phyloP scores from a whole-genome alignment of 2,797 vertebrate species.

The Chiroxiphia lanceolata region DNA sequence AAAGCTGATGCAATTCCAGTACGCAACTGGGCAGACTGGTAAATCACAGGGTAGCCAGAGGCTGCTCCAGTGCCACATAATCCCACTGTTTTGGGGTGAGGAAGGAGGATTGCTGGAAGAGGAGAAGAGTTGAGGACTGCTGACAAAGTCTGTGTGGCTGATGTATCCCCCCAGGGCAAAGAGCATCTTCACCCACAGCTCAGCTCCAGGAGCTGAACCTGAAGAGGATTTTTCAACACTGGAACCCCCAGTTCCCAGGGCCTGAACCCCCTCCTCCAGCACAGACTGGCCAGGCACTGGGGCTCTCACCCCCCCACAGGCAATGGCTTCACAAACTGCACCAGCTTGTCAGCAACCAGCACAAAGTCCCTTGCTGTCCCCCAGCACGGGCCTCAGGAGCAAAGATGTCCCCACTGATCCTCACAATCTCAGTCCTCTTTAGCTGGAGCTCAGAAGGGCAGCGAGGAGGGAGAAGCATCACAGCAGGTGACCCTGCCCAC shows the following conservation, averaged over 20 bases:
- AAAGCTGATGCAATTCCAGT: background rate
- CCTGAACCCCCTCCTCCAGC: fast-evolving
- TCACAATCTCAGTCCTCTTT: background rate
- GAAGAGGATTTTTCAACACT: fast-evolving
- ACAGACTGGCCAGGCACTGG: background rate
- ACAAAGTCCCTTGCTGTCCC: background rate
- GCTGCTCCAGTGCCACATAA: fast-evolving
- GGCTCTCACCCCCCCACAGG: background rate
- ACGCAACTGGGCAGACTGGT: background rate
- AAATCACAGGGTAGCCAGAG: fast-evolving
- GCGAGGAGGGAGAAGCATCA: fast-evolving
- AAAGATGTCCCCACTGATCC: background rate
- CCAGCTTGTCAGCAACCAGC: background rate
- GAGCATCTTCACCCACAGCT: background rate
- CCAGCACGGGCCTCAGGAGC: background rate
- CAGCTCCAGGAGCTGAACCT: background rate
- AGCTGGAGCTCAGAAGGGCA: background rate
- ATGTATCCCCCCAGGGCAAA: background rate
- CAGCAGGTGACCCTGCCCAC: background rate
- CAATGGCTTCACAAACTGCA: background rate
- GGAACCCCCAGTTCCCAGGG: background rate
- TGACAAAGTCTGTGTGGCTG: background rate
- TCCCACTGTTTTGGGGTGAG: background rate
- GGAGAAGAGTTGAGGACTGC: fast-evolving
- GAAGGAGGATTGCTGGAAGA: fast-evolving